Percentiles rank a stretch among this genome's conserved stretches.
Evolutionary conservation across 2,113 vertebrate species (phyloP).

Genomic region (Esox niger): DNA sequence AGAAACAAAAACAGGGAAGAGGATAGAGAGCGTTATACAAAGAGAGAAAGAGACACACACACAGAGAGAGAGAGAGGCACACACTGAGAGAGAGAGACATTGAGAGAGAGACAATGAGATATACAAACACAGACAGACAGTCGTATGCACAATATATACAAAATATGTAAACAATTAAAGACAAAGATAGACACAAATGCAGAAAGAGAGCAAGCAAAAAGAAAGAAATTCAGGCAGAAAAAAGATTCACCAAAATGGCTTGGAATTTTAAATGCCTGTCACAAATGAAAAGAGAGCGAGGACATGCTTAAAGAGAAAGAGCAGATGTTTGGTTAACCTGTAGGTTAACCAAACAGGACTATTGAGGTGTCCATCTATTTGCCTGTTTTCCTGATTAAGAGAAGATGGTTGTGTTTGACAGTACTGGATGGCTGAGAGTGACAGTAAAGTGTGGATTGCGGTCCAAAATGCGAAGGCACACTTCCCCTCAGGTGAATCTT

Average conservation of each 20-base stretch:
- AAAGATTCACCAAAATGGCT: too few relatives aligned
- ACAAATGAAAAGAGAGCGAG: too few relatives aligned
- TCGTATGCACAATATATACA: too few relatives aligned
- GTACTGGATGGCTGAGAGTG: constrained; percentile 52
- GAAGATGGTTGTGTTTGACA: constrained; percentile 52
- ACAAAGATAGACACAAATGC: too few relatives aligned
- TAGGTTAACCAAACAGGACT: constrained; percentile 50
- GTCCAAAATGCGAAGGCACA: constrained; percentile 39
- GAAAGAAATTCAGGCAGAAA: constrained; percentile 7
- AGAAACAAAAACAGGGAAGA: too few relatives aligned
- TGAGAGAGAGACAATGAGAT: background rate
- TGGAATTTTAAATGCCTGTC: too few relatives aligned
- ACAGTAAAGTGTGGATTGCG: constrained; percentile 62
- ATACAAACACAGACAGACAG: background rate
- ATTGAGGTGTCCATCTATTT: constrained; percentile 39
- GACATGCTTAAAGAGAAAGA: too few relatives aligned
- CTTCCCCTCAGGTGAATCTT: too few relatives aligned
- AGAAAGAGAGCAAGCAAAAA: background rate
- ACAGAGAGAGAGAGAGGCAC: too few relatives aligned
- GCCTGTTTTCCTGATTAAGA: constrained; percentile 50
- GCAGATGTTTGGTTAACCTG: too few relatives aligned
- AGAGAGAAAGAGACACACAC: constrained; percentile 1
- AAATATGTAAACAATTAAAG: too few relatives aligned
- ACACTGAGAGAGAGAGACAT: background rate
- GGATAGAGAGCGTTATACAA: background rate